Evolutionary conservation across 1,140 invertebrate genomes (phyloP).

Genomic region (Aphaenogaster rudis): DNA sequence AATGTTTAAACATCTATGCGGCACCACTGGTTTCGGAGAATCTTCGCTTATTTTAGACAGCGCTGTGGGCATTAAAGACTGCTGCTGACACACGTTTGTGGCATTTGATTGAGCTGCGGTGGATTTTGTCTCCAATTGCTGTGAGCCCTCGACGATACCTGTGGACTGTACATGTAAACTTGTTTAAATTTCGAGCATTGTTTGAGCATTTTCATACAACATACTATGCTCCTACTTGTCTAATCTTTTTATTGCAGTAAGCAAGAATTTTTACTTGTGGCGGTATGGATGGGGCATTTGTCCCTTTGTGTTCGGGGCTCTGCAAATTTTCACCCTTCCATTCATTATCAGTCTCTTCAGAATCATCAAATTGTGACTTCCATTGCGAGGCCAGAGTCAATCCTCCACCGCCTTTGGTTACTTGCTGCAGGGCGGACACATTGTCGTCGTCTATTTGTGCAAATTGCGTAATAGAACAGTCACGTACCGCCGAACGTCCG

Average conservation of each 20-base stretch:
- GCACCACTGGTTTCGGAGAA: constrained; percentile 80
- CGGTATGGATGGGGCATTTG: constrained; percentile 75
- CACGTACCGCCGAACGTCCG: constrained; percentile 84
- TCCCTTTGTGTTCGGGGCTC: constrained; percentile 90
- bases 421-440: constrained; percentile 94
- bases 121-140: constrained; percentile 74
- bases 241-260: background rate
- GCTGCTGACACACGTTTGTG: constrained; percentile 75
- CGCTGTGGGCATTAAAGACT: constrained; percentile 81
- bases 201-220: background rate
- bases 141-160: constrained; percentile 73
- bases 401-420: constrained; percentile 91
- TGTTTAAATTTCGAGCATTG: constrained; percentile 17
- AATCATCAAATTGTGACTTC: constrained; percentile 98
- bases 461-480: constrained; percentile 94
- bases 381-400: constrained; percentile 95
- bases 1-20: constrained; percentile 89
- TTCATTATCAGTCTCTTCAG: constrained; percentile 96
- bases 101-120: constrained; percentile 72
- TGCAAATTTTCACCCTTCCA: constrained; percentile 94
- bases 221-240: background rate
- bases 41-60: constrained; percentile 89
- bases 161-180: constrained; percentile 72
- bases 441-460: constrained; percentile 97
- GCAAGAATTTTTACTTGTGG: constrained; percentile 79